Conservation (phyloP, 2,797 vertebrate genomes). For the Cyclopterus lumpus region DNA sequence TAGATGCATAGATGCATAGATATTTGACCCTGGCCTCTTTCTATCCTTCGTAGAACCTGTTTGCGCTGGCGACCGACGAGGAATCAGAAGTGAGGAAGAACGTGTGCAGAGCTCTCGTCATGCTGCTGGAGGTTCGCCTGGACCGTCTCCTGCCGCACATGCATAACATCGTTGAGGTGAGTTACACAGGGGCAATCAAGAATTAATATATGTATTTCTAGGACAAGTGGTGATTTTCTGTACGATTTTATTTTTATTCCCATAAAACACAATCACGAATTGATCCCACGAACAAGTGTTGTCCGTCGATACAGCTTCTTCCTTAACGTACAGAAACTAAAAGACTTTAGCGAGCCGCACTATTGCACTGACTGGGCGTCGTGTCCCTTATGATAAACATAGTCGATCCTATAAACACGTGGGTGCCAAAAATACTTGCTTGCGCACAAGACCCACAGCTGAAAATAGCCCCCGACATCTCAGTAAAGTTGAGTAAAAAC, state of each 20-base stretch:
- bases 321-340: not conserved
- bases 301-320: too few species aligned
- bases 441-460: too few species aligned
- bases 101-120: slow-evolving; percentile 93
- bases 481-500: too few species aligned
- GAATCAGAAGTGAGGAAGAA: slow-evolving; percentile 95
- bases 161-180: slow-evolving; percentile 95
- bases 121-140: slow-evolving; percentile 94
- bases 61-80: slow-evolving; percentile 92
- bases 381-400: not conserved
- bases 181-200: not conserved
- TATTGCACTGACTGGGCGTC: not conserved
- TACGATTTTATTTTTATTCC: not conserved
- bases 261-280: not conserved
- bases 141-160: slow-evolving; percentile 95
- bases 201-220: not conserved
- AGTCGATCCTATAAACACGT: not conserved
- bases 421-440: not conserved
- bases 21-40: not conserved
- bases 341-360: not conserved
- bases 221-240: not conserved
- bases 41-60: slow-evolving; percentile 85
- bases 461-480: not conserved
- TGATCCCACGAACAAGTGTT: not conserved
- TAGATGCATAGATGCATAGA: too few species aligned